These are phyloP conservation scores for Melanchra persicariae DNA, from an alignment of 2,888 invertebrate species.

Conservation along the genomic window DNA sequence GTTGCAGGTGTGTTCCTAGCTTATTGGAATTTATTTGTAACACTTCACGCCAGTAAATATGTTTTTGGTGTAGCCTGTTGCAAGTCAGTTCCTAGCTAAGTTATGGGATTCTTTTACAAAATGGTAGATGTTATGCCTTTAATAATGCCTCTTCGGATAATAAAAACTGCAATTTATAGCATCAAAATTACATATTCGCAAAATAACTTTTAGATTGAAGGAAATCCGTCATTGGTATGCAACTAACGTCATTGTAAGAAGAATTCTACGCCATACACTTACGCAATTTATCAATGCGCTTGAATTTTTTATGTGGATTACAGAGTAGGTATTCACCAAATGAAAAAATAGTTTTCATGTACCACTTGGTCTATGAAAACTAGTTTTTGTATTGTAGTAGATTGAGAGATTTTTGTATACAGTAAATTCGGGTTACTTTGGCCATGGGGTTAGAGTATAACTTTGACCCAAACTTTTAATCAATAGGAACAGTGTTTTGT, in stretches of 20 bases:
- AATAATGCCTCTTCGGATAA: background rate
- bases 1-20: slow-evolving; percentile 2
- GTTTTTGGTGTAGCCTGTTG: slow-evolving; percentile 21
- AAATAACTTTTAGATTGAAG: background rate
- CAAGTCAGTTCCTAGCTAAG: slow-evolving; percentile 17
- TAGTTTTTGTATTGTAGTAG: too few relatives aligned
- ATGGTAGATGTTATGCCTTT: background rate
- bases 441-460: too few relatives aligned
- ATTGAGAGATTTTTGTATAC: too few relatives aligned
- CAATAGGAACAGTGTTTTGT: too few relatives aligned
- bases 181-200: background rate
- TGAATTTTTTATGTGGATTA: background rate
- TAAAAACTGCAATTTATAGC: background rate
- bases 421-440: too few relatives aligned
- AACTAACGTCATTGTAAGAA: slow-evolving; percentile 7
- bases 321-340: background rate
- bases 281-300: slow-evolving; percentile 18
- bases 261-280: background rate
- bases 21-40: background rate
- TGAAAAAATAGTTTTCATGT: background rate
- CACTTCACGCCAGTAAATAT: background rate
- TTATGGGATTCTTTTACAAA: slow-evolving; percentile 19
- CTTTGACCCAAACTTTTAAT: too few relatives aligned
- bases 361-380: too few relatives aligned
- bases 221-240: background rate